Conservation (phyloP, 2,888 invertebrate species). For the Pandemis heparana region DNA sequence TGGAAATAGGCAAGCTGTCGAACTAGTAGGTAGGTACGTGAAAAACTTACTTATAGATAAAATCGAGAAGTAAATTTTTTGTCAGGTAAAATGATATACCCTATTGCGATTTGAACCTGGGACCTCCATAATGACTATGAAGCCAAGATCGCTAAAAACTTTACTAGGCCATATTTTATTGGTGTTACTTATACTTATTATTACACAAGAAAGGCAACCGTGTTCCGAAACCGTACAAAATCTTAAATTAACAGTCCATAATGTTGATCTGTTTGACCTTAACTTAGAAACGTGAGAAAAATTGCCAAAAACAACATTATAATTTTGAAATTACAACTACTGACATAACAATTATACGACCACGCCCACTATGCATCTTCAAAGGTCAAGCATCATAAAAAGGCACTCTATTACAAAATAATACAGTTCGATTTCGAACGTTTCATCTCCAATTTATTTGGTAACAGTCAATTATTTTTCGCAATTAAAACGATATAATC, state of each 20-base stretch:
- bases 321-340: slow-evolving; percentile 16
- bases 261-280: not conserved
- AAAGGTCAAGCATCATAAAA: slow-evolving; percentile 20
- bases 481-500: slow-evolving; percentile 28
- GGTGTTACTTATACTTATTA: not conserved
- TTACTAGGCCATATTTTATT: not conserved
- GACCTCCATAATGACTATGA: too few species aligned
- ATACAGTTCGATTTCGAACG: slow-evolving; percentile 1
- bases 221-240: not conserved
- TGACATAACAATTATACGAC: slow-evolving; percentile 16
- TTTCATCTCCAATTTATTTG: not conserved
- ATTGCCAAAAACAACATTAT: not conserved
- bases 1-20: too few species aligned
- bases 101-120: too few species aligned
- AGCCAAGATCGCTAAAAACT: too few species aligned
- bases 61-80: too few species aligned
- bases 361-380: slow-evolving; percentile 23
- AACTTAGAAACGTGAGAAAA: not conserved
- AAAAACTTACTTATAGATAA: too few species aligned
- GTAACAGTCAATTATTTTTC: slow-evolving; percentile 29
- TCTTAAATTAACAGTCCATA: not conserved
- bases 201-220: not conserved
- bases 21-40: too few species aligned
- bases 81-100: too few species aligned
- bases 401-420: slow-evolving; percentile 19